These are phyloP conservation scores for Cynopterus sphinx DNA, from an alignment of 2,797 vertebrate species.

Conservation along the genomic window DNA sequence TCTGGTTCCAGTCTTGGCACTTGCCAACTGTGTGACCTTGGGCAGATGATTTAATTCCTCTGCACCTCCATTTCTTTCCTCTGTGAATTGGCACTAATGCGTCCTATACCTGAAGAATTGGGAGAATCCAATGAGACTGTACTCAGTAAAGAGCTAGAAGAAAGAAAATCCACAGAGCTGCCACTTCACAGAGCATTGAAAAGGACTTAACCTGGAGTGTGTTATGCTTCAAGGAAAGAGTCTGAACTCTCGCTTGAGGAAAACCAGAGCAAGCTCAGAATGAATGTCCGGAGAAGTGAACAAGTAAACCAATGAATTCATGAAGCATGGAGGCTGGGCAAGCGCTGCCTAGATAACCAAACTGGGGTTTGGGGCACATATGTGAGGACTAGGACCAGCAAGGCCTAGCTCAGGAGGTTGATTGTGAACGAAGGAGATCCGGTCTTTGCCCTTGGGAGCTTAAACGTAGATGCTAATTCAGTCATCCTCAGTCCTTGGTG, in stretches of 20 bases:
- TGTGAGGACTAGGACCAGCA: neutral
- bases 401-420: neutral
- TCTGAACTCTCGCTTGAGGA: neutral
- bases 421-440: neutral
- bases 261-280: neutral
- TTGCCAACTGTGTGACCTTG: neutral
- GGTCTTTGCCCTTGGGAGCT: neutral
- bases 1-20: neutral
- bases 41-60: neutral
- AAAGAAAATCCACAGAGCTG: neutral
- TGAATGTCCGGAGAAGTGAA: neutral
- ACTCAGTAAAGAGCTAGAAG: neutral
- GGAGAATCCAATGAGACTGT: neutral
- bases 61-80: neutral
- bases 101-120: neutral
- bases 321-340: fast-evolving
- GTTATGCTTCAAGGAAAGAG: neutral
- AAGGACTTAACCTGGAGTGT: neutral
- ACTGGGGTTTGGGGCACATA: fast-evolving
- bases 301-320: too few species aligned
- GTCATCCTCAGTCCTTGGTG: neutral
- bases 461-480: neutral
- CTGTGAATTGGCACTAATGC: neutral
- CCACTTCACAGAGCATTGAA: neutral
- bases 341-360: too few species aligned